These are phyloP conservation scores for Tetanocera ferruginea DNA, from an alignment of 2,888 invertebrate genomes.

Conservation along the genomic window DNA sequence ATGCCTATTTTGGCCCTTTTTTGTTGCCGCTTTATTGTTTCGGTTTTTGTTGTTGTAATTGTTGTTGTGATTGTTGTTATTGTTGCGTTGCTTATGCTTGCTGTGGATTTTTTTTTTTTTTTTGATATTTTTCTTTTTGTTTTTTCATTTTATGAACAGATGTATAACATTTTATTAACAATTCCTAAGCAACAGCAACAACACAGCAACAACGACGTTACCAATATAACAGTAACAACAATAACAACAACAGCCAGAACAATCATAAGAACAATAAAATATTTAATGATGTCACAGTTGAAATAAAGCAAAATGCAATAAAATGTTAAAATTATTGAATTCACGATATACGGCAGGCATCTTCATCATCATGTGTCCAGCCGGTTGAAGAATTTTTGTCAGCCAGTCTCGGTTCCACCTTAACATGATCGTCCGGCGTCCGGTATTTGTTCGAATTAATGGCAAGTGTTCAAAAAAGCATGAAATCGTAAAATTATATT, in stretches of 20 bases:
- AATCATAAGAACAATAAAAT: slow-evolving; percentile 47
- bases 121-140: not conserved
- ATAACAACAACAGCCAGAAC: slow-evolving; percentile 46
- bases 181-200: slow-evolving; percentile 7
- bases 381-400: not conserved
- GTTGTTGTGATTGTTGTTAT: not conserved
- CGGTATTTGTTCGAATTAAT: not conserved
- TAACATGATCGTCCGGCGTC: not conserved
- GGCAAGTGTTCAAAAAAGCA: slow-evolving; percentile 12
- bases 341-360: slow-evolving; percentile 43
- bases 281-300: slow-evolving; percentile 54
- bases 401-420: not conserved
- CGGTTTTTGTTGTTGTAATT: slow-evolving; percentile 1
- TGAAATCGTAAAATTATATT: slow-evolving; percentile 21
- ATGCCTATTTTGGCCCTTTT: slow-evolving; percentile 11
- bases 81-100: not conserved
- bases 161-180: slow-evolving; percentile 41
- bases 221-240: slow-evolving; percentile 28
- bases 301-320: slow-evolving; percentile 53
- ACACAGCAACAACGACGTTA: not conserved
- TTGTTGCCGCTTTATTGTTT: slow-evolving; percentile 20
- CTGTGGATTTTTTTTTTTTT: not conserved
- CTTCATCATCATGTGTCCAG: not conserved
- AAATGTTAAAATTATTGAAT: slow-evolving; percentile 55
- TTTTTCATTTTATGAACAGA: slow-evolving; percentile 31